Evolutionary conservation across 2,888 invertebrate species (phyloP).

Genomic region (Conchocele bisecta): DNA sequence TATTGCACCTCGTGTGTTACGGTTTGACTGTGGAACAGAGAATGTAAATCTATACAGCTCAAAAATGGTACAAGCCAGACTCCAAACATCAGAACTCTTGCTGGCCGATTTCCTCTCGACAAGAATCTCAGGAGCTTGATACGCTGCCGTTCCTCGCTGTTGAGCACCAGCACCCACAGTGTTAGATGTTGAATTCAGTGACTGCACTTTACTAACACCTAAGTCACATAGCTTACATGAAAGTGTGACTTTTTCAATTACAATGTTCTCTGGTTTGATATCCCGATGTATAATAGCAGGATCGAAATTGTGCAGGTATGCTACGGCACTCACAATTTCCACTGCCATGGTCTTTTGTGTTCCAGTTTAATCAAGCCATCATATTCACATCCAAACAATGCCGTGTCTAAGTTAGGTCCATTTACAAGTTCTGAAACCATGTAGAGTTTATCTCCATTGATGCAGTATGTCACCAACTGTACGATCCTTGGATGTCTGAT

Average conservation of each 20-base stretch:
- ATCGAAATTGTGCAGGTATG: constrained; percentile 21
- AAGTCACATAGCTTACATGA: constrained; percentile 17
- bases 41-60: neutral
- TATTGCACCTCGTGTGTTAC: neutral
- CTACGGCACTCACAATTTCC: neutral
- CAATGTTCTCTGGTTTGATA: constrained; percentile 42
- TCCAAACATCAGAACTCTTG: neutral
- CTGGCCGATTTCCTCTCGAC: neutral
- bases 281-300: constrained; percentile 26
- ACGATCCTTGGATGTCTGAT: constrained; percentile 37
- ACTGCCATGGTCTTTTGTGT: neutral
- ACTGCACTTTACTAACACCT: constrained; percentile 15
- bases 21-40: constrained; percentile 20
- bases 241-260: constrained; percentile 2
- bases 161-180: neutral
- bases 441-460: neutral
- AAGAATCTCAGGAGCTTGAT: constrained; percentile 1
- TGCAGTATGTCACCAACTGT: constrained; percentile 18
- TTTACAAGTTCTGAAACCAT: constrained; percentile 11
- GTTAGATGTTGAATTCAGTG: neutral
- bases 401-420: constrained; percentile 14
- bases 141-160: constrained; percentile 5
- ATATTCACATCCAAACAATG: neutral
- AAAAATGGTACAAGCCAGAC: neutral
- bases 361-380: neutral